Evolutionary conservation across 2,797 vertebrate species (phyloP).

Genomic region (Bradypodion ventrale): DNA sequence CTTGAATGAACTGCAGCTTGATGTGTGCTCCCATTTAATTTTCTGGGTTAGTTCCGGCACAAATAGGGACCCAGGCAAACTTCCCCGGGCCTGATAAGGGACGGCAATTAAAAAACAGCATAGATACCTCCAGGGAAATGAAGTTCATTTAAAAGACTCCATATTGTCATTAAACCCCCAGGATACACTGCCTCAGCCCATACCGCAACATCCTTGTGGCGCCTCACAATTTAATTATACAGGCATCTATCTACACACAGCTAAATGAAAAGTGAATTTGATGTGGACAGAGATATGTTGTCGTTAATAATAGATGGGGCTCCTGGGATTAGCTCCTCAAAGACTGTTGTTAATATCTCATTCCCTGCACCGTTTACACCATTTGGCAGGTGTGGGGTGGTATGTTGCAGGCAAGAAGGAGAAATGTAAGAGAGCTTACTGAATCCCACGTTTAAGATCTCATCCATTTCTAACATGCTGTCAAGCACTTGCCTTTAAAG

Average conservation of each 20-base stretch:
- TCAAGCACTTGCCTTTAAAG: background rate
- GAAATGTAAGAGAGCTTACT: background rate
- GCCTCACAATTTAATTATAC: constrained; percentile 46
- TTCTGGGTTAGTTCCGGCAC: constrained; percentile 29
- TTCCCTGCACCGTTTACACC: background rate
- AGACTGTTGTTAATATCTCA: rapidly evolving
- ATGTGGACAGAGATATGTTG: constrained; percentile 18
- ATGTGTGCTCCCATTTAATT: constrained; percentile 55
- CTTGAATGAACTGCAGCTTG: constrained; percentile 36
- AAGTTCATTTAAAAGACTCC: constrained; percentile 10
- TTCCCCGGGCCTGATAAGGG: constrained; percentile 12
- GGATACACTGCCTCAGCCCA: background rate
- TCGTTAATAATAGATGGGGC: constrained; percentile 10
- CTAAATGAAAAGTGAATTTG: background rate
- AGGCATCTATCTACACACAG: background rate
- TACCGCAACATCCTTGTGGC: background rate
- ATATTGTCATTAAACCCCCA: constrained; percentile 40
- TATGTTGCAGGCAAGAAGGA: background rate
- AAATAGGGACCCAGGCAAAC: constrained; percentile 16
- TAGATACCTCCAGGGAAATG: background rate
- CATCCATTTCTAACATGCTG: background rate
- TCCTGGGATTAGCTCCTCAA: constrained; percentile 18
- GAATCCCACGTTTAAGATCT: background rate
- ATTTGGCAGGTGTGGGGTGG: background rate
- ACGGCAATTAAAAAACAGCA: constrained; percentile 36